Conservation (phyloP, 1,140 invertebrate species). For the Caligus rogercresseyi region DNA sequence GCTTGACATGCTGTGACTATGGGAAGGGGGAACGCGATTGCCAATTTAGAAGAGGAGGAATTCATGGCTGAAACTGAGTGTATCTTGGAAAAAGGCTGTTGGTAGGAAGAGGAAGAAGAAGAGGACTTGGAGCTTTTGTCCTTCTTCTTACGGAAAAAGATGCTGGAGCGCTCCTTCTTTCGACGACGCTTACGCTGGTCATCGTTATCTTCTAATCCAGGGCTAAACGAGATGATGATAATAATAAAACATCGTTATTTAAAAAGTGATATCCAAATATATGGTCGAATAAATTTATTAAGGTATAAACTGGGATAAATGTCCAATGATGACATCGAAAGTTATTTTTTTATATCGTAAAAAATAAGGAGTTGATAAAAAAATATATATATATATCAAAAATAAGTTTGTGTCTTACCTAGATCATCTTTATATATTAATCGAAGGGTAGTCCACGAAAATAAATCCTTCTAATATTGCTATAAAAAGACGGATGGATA, state of each 20-base stretch:
- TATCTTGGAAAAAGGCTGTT: not conserved
- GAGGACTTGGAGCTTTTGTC: constrained; percentile 5
- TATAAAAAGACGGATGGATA: no score
- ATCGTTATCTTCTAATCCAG: constrained; percentile 8
- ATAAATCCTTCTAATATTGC: no score
- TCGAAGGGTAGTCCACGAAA: no score
- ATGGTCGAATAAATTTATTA: no score
- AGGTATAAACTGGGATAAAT: no score
- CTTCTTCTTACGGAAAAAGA: constrained; percentile 17
- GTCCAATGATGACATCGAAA: no score
- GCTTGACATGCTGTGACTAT: constrained; percentile 15
- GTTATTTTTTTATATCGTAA: no score
- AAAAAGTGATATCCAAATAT: no score
- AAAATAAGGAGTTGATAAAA: no score
- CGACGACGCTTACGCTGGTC: constrained; percentile 5
- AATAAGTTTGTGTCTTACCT: no score
- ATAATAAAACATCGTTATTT: not conserved
- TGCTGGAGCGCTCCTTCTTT: constrained; percentile 12
- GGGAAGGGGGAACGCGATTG: not conserved
- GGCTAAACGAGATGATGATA: not conserved
- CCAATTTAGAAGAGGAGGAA: not conserved
- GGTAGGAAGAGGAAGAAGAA: not conserved
- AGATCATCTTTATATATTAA: no score
- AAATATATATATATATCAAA: no score
- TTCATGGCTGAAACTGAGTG: not conserved